A percentile compares a stretch with the other conserved stretches of the same genome.
These are phyloP conservation scores for Corythucha ciliata DNA, from an alignment of 2,888 invertebrate genomes.

Conservation along the genomic window DNA sequence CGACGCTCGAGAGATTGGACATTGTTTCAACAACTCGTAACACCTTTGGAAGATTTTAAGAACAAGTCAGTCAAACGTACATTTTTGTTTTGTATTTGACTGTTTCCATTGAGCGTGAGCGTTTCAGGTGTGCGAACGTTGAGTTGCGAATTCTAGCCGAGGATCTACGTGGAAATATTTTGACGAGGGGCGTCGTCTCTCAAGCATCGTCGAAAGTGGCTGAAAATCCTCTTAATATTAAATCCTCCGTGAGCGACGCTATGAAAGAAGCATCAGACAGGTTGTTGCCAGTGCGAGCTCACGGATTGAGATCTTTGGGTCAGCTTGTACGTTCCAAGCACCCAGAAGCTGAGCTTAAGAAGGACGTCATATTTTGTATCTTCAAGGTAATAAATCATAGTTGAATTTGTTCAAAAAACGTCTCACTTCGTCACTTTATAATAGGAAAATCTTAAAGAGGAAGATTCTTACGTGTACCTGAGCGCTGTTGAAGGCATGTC, in stretches of 20 bases:
- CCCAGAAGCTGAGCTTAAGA: slow-evolving; percentile 52
- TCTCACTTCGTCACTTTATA: slow-evolving; percentile 41
- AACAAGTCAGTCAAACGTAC: too few relatives aligned
- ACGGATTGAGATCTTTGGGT: slow-evolving; percentile 63
- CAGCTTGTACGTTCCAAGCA: slow-evolving; percentile 61
- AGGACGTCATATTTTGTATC: slow-evolving; percentile 57
- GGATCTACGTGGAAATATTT: slow-evolving; percentile 40
- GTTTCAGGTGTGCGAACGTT: too few relatives aligned
- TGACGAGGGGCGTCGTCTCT: slow-evolving; percentile 37
- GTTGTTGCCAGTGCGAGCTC: slow-evolving; percentile 68
- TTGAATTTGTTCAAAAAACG: background rate
- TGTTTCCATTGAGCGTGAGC: too few relatives aligned
- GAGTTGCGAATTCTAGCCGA: slow-evolving; percentile 37
- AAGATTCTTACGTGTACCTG: slow-evolving; percentile 75
- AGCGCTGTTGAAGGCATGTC: slow-evolving; percentile 67
- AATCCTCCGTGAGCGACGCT: slow-evolving; percentile 42
- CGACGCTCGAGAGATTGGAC: slow-evolving; percentile 38
- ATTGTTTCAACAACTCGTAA: slow-evolving; percentile 39
- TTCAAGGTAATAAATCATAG: slow-evolving; percentile 53
- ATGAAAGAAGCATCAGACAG: slow-evolving; percentile 59
- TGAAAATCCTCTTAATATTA: too few relatives aligned
- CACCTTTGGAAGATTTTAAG: slow-evolving; percentile 37
- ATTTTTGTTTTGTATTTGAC: too few relatives aligned
- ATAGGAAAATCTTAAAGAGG: slow-evolving; percentile 62
- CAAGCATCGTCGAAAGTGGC: slow-evolving; percentile 16